A percentile compares a stretch with the other conserved stretches of the same genome.
phyloP scores from a whole-genome alignment of 2,797 vertebrate species.

The Parotocinclus haroldoi region DNA sequence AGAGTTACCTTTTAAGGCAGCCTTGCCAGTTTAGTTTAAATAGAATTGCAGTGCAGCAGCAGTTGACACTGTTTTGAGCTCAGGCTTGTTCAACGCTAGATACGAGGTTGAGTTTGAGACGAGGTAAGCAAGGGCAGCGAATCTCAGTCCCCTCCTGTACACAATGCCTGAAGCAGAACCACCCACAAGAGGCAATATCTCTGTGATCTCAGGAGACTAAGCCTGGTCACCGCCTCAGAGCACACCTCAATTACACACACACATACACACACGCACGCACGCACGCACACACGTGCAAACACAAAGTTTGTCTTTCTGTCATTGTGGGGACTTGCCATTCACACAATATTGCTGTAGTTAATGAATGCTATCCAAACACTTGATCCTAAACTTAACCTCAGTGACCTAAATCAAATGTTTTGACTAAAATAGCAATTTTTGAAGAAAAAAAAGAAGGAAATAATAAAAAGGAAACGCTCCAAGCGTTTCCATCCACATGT shows the following conservation, averaged over 20 bases:
- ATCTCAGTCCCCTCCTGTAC: slow-evolving; percentile 35
- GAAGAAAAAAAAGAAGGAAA: too few species aligned
- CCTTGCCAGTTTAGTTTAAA: neutral
- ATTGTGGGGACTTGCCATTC: too few species aligned
- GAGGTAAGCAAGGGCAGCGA: slow-evolving; percentile 12
- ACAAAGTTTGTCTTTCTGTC: slow-evolving; percentile 1
- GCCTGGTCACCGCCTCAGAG: slow-evolving; percentile 59
- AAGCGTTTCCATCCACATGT: too few species aligned
- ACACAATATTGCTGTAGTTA: too few species aligned
- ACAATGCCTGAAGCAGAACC: slow-evolving; percentile 56
- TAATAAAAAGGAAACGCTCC: too few species aligned
- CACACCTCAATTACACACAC: slow-evolving; percentile 45
- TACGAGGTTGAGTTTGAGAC: slow-evolving; percentile 7
- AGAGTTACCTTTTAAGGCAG: neutral
- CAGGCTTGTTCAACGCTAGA: neutral
- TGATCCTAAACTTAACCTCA: too few species aligned
- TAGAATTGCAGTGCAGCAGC: neutral
- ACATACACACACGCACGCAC: slow-evolving; percentile 31
- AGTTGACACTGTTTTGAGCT: neutral
- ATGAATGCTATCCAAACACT: too few species aligned
- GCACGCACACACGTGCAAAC: slow-evolving; percentile 6
- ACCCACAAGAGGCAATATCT: slow-evolving; percentile 60
- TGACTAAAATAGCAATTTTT: too few species aligned
- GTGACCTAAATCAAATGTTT: too few species aligned
- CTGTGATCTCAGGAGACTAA: slow-evolving; percentile 62